Conservation (phyloP, 2,888 invertebrate species). For the Zelleria hepariella region DNA sequence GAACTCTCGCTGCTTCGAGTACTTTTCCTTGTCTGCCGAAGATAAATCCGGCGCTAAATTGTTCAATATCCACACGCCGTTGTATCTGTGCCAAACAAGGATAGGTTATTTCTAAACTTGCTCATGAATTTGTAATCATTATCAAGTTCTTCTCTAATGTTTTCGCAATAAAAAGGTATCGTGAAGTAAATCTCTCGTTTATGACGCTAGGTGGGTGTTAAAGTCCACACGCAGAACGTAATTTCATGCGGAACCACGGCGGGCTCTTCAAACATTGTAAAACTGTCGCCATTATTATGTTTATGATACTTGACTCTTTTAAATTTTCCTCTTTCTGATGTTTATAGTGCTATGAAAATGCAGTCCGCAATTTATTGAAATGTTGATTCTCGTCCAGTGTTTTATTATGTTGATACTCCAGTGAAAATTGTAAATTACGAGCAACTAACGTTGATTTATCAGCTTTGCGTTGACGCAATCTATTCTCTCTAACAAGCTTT, state of each 20-base stretch:
- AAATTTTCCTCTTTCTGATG: conserved; percentile 36
- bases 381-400: conserved; percentile 15
- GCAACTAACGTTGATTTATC: conserved; percentile 48
- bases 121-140: background rate
- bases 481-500: conserved; percentile 16
- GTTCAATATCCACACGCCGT: background rate
- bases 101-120: background rate
- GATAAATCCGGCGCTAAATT: background rate
- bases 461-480: background rate
- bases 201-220: background rate
- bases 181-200: background rate
- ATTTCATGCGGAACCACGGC: conserved; percentile 8
- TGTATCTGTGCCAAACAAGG: background rate
- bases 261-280: conserved; percentile 11
- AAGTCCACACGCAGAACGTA: conserved; percentile 1
- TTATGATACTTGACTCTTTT: conserved; percentile 25
- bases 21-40: conserved; percentile 3
- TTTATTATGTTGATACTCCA: conserved; percentile 28
- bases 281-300: conserved; percentile 22
- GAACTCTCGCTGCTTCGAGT: background rate
- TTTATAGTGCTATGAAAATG: conserved; percentile 32
- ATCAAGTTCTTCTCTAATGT: background rate
- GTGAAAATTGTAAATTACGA: conserved; percentile 55
- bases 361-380: conserved; percentile 24
- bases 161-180: background rate